Evolutionary conservation across 2,113 vertebrate species (phyloP).

Genomic region (Papio anubis): DNA sequence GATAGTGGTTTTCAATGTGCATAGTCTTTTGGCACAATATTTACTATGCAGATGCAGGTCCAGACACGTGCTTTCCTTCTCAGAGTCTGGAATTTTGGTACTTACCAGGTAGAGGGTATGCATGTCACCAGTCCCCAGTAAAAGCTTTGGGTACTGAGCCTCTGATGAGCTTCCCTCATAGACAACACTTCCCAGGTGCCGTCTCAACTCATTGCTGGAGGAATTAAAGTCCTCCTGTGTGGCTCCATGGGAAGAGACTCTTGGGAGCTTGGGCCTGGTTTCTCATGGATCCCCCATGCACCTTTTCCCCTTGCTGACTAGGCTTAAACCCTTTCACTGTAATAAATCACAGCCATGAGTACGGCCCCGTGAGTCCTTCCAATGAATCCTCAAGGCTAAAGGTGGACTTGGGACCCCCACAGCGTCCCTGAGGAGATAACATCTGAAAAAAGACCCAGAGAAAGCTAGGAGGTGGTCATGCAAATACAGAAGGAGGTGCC

Average conservation of each 20-base stretch:
- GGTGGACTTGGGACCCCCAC: not conserved
- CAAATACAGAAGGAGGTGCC: not conserved
- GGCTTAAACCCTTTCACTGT: not conserved
- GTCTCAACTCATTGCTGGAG: not conserved
- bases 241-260: not conserved
- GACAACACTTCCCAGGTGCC: not conserved
- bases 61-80: not conserved
- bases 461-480: not conserved
- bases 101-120: not conserved
- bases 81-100: not conserved
- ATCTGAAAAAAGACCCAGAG: not conserved
- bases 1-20: not conserved
- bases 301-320: not conserved
- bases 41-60: too few species aligned
- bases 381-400: not conserved
- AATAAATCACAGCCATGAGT: not conserved
- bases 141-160: not conserved
- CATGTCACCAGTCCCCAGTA: not conserved
- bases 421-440: not conserved
- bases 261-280: not conserved
- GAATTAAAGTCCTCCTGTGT: not conserved
- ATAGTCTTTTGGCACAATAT: too few species aligned
- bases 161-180: not conserved
- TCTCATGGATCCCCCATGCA: not conserved
- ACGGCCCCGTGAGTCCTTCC: fast-evolving